These are phyloP conservation scores for Lasioglossum marginatum DNA, from an alignment of 2,888 invertebrate species.

Conservation along the genomic window DNA sequence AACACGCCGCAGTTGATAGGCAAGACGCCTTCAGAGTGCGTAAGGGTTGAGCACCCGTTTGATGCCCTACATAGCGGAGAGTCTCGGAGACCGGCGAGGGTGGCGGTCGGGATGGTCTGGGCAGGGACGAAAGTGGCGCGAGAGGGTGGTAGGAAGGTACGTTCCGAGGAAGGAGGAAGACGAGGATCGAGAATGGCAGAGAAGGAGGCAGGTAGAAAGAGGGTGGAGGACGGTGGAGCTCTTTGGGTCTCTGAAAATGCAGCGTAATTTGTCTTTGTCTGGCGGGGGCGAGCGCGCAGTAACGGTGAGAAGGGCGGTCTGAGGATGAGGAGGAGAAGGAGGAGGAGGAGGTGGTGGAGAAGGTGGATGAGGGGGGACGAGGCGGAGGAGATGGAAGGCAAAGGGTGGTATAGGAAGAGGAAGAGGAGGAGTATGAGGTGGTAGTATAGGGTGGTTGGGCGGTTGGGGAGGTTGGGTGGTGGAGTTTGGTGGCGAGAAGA, in stretches of 20 bases:
- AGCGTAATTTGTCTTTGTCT: constrained; percentile 85
- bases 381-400: constrained; percentile 8
- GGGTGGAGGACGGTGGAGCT: constrained; percentile 72
- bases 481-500: constrained; percentile 66
- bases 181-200: constrained; percentile 64
- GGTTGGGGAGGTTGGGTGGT: constrained; percentile 44
- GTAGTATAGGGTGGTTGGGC: constrained; percentile 46
- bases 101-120: constrained; percentile 68
- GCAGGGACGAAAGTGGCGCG: constrained; percentile 71
- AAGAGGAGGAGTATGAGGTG: constrained; percentile 30
- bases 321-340: constrained; percentile 42
- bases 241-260: constrained; percentile 84
- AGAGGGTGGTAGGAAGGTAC: constrained; percentile 66
- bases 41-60: constrained; percentile 80
- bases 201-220: constrained; percentile 66
- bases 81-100: constrained; percentile 66
- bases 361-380: constrained; percentile 39
- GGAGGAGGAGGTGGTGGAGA: constrained; percentile 4
- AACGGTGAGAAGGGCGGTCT: constrained; percentile 75
- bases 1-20: constrained; percentile 57
- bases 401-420: constrained; percentile 26
- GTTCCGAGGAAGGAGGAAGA: constrained; percentile 64
- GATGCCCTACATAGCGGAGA: constrained; percentile 80
- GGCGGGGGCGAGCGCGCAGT: constrained; percentile 81
- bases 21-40: constrained; percentile 75